phyloP scores from a whole-genome alignment of 2,113 vertebrate genomes.

The Eulacestoma nigropectus region DNA sequence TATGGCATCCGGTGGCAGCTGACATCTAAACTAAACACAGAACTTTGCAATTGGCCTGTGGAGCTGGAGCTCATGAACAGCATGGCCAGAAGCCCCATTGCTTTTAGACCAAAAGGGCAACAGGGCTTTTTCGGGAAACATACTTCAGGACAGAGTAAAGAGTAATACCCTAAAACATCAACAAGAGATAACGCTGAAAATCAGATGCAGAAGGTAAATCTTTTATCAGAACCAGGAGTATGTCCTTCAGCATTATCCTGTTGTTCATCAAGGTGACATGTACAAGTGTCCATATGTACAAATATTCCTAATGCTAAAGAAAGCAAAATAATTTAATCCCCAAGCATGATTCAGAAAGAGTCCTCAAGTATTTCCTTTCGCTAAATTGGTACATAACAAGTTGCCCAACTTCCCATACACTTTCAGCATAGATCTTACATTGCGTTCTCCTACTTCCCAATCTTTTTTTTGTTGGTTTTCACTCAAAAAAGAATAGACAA shows the following conservation, averaged over 20 bases:
- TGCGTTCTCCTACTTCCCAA: background rate
- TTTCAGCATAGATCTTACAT: background rate
- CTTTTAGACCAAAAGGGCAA: background rate
- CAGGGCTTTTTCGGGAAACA: background rate
- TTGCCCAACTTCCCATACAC: background rate
- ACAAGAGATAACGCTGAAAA: background rate
- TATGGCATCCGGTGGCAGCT: background rate
- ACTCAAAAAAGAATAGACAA: background rate
- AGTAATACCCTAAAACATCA: background rate
- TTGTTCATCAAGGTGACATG: background rate
- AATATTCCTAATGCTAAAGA: background rate
- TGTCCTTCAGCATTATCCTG: background rate
- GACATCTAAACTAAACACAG: background rate
- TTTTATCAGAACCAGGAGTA: background rate
- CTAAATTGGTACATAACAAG: background rate
- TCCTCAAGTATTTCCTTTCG: background rate
- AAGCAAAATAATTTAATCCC: background rate
- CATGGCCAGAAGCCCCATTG: background rate
- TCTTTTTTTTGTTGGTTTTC: background rate
- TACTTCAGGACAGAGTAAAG: background rate
- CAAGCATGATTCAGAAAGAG: background rate
- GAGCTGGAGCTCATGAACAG: background rate
- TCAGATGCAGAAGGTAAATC: background rate
- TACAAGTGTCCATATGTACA: background rate
- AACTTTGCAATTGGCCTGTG: background rate